phyloP scores from a whole-genome alignment of 2,113 vertebrate species.

The Microtus montanus region DNA sequence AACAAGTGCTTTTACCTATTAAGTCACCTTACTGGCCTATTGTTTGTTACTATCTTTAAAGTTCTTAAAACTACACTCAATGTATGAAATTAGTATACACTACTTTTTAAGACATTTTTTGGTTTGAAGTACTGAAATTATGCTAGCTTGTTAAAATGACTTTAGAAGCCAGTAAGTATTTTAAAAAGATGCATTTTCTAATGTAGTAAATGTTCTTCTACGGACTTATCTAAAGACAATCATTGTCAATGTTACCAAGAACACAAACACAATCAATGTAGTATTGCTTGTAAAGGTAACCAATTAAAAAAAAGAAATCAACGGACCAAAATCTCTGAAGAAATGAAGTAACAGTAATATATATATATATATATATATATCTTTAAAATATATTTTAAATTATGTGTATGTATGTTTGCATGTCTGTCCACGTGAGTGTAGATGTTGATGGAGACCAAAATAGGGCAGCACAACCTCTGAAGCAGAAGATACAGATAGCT shows the following conservation, averaged over 20 bases:
- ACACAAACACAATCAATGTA: constrained; percentile 19
- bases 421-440: neutral
- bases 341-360: no score
- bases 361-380: neutral
- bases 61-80: constrained; percentile 43
- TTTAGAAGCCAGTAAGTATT: constrained; percentile 18
- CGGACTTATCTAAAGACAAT: constrained; percentile 24
- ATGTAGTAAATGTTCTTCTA: constrained; percentile 33
- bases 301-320: neutral
- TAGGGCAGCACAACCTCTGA: neutral
- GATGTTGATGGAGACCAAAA: neutral
- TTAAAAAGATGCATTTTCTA: neutral
- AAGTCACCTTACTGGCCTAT: neutral
- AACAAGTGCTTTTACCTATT: neutral
- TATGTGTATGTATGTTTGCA: neutral
- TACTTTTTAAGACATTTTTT: neutral
- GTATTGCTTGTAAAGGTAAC: constrained; percentile 14
- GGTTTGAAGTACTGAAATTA: constrained; percentile 54
- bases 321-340: neutral
- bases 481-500: neutral
- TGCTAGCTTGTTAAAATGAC: constrained; percentile 23
- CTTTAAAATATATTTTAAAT: neutral
- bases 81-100: neutral
- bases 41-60: neutral
- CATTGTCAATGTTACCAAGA: neutral